phyloP scores from a whole-genome alignment of 2,888 invertebrate species.

The Alcis repandata region DNA sequence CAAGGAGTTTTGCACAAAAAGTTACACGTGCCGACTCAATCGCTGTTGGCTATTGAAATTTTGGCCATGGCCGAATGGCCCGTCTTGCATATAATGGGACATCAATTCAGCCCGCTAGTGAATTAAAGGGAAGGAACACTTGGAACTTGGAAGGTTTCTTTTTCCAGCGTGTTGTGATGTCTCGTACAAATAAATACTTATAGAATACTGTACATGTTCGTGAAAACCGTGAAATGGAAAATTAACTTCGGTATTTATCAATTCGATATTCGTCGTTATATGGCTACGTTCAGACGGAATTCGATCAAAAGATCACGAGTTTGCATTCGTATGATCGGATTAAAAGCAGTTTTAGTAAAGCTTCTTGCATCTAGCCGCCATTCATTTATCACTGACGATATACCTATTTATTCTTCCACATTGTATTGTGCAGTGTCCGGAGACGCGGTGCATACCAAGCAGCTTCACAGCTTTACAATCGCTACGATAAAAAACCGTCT shows the following conservation, averaged over 20 bases:
- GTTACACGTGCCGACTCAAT: slow-evolving; percentile 83
- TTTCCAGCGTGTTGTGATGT: slow-evolving; percentile 32
- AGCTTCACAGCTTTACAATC: slow-evolving; percentile 70
- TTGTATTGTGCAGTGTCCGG: slow-evolving; percentile 63
- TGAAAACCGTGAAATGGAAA: slow-evolving; percentile 62
- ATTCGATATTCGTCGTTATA: slow-evolving; percentile 63
- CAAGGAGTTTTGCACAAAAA: slow-evolving; percentile 82
- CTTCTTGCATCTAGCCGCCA: slow-evolving; percentile 51
- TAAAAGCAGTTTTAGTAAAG: slow-evolving; percentile 54
- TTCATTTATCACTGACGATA: slow-evolving; percentile 63
- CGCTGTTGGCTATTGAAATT: slow-evolving; percentile 83
- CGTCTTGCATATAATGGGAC: slow-evolving; percentile 77
- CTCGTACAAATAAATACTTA: slow-evolving; percentile 11
- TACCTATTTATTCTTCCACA: slow-evolving; percentile 66
- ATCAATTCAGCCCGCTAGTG: slow-evolving; percentile 69
- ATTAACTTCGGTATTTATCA: slow-evolving; percentile 59
- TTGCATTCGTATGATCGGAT: slow-evolving; percentile 49
- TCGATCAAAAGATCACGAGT: slow-evolving; percentile 60
- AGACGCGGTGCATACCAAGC: slow-evolving; percentile 71
- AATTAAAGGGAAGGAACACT: slow-evolving; percentile 61
- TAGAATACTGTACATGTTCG: slow-evolving; percentile 45
- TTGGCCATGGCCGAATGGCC: slow-evolving; percentile 73
- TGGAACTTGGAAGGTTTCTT: slow-evolving; percentile 47
- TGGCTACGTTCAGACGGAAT: slow-evolving; percentile 54
- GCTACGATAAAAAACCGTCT: slow-evolving; percentile 68